phyloP scores from a whole-genome alignment of 2,797 vertebrate species.

The Propithecus deckenii region DNA sequence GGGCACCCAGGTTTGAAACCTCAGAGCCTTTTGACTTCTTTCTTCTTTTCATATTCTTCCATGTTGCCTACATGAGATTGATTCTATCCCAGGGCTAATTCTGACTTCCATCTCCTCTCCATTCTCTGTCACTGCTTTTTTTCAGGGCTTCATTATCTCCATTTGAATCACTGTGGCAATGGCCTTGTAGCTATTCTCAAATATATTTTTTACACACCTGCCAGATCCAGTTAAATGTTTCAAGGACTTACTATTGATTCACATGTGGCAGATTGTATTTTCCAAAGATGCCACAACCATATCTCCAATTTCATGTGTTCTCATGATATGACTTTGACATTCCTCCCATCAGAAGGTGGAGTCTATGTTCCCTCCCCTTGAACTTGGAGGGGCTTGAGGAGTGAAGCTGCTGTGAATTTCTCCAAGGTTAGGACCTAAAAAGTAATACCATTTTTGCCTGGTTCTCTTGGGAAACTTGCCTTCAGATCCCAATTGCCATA shows the following conservation, averaged over 20 bases:
- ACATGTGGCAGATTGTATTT: not conserved
- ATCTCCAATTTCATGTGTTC: accelerated
- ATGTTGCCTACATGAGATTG: accelerated
- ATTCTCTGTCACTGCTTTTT: not conserved
- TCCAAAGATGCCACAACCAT: not conserved
- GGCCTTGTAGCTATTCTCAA: not conserved
- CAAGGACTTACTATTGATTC: not conserved
- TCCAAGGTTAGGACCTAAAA: not conserved
- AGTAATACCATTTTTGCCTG: not conserved
- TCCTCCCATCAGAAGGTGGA: not conserved
- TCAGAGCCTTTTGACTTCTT: not conserved
- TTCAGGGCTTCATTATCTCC: not conserved
- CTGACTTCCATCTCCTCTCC: not conserved
- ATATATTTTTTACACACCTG: not conserved
- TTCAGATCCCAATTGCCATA: not conserved
- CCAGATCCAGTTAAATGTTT: not conserved
- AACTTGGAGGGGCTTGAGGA: not conserved
- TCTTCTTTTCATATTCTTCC: not conserved
- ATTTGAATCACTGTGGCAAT: not conserved
- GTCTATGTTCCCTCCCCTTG: not conserved
- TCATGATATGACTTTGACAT: not conserved
- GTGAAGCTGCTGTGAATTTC: not conserved
- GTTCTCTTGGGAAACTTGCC: not conserved
- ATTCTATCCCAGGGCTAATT: not conserved
- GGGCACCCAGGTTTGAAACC: not conserved